phyloP scores from a whole-genome alignment of 2,888 invertebrate species.

The Scaptomyza polygonia region DNA sequence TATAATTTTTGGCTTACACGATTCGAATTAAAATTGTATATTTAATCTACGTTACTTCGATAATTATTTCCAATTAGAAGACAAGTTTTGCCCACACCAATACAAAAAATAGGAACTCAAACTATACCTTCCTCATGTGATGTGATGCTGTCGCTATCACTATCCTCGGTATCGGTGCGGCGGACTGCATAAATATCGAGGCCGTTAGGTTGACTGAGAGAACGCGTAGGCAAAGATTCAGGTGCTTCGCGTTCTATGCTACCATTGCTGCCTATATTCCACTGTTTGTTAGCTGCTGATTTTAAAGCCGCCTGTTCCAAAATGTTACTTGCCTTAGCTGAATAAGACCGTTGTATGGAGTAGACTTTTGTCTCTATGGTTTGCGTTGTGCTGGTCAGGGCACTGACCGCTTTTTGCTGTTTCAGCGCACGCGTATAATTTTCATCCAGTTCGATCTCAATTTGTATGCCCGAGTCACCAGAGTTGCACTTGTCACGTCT shows the following conservation, averaged over 20 bases:
- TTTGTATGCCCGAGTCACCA: slow-evolving; percentile 90
- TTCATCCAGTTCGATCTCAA: slow-evolving; percentile 86
- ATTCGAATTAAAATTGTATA: neutral
- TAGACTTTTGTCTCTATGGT: neutral
- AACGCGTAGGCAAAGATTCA: slow-evolving; percentile 84
- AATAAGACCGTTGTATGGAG: slow-evolving; percentile 26
- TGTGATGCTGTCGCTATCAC: slow-evolving; percentile 84
- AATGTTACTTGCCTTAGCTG: slow-evolving; percentile 76
- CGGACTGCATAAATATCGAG: slow-evolving; percentile 78
- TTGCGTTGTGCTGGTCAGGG: neutral
- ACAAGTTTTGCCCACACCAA: neutral
- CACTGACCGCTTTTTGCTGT: slow-evolving; percentile 1
- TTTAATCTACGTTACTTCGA: neutral
- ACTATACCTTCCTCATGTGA: slow-evolving; percentile 83
- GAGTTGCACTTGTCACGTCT: slow-evolving; percentile 90
- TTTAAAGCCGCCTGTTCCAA: slow-evolving; percentile 60
- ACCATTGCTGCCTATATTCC: slow-evolving; percentile 66
- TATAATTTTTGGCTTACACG: neutral
- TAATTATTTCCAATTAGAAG: neutral
- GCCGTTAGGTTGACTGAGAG: slow-evolving; percentile 88
- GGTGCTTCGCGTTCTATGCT: slow-evolving; percentile 66
- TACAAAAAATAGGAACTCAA: neutral
- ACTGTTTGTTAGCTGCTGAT: slow-evolving; percentile 73
- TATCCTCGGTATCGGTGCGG: slow-evolving; percentile 80
- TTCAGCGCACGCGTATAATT: slow-evolving; percentile 68